Evolutionary conservation across 2,797 vertebrate species (phyloP).

Genomic region (Oophaga sylvatica): DNA sequence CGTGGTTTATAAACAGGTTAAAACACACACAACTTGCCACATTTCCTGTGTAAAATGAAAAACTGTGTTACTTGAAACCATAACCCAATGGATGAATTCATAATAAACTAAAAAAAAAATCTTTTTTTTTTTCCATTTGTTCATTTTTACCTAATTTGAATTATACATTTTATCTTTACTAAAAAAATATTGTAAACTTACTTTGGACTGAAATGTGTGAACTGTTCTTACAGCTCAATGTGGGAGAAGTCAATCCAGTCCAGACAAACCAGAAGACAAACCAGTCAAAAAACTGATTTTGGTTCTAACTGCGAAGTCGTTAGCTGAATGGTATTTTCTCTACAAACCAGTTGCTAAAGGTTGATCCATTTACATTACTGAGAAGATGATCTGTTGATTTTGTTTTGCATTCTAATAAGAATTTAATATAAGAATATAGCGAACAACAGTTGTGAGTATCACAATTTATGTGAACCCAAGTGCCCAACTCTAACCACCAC

Average conservation of each 20-base stretch:
- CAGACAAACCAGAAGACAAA: too few relatives aligned
- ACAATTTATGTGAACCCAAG: not conserved
- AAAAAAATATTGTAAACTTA: not conserved
- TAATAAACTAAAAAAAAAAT: not conserved
- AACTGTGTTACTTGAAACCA: not conserved
- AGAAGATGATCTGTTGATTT: not conserved
- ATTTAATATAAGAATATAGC: not conserved
- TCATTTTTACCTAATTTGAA: not conserved
- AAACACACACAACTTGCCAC: not conserved
- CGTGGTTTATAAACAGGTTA: not conserved
- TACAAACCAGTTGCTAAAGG: not conserved
- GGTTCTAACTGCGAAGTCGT: not conserved
- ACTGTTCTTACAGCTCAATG: not conserved
- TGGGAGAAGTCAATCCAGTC: too few relatives aligned
- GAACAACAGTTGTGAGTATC: not conserved
- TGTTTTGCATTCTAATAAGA: not conserved
- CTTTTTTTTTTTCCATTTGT: not conserved
- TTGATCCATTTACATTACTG: not conserved
- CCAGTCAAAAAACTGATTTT: not conserved
- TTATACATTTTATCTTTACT: not conserved
- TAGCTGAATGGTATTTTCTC: not conserved
- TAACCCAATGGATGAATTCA: not conserved
- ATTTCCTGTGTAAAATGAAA: slow-evolving; percentile 13
- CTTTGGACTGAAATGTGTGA: not conserved
- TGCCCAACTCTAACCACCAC: not conserved